Evolutionary conservation across 2,113 vertebrate species (phyloP).

Genomic region (Psittacula cyanocephala): DNA sequence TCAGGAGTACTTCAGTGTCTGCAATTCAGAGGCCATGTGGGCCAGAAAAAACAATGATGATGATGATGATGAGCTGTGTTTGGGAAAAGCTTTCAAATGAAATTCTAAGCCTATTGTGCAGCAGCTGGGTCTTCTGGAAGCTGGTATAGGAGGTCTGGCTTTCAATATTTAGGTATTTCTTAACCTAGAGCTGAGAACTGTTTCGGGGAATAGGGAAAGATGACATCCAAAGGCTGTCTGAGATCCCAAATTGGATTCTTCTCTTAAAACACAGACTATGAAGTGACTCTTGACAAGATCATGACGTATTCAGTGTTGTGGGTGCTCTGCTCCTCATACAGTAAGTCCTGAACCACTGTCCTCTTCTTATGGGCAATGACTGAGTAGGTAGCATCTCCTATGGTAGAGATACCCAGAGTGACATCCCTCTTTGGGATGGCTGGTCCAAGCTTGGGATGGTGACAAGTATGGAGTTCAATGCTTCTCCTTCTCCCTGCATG

Average conservation of each 20-base stretch:
- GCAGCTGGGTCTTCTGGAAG: not conserved
- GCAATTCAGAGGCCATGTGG: not conserved
- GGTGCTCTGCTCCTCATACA: not conserved
- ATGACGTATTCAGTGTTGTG: not conserved
- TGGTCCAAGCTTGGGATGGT: conserved; percentile 14
- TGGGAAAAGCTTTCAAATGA: not conserved
- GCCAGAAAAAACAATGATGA: not conserved
- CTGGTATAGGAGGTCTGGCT: not conserved
- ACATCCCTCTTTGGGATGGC: conserved; percentile 38
- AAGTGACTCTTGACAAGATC: not conserved
- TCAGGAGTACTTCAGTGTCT: not conserved
- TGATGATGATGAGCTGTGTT: not conserved
- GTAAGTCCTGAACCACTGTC: conserved; percentile 15
- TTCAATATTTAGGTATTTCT: not conserved
- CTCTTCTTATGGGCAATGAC: conserved; percentile 15
- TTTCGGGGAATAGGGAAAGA: not conserved
- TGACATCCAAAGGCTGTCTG: not conserved
- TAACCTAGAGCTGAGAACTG: not conserved
- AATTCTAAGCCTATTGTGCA: not conserved
- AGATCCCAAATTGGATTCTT: not conserved
- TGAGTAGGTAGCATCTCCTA: not conserved
- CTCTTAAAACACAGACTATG: not conserved
- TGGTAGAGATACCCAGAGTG: not conserved
- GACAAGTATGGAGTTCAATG: conserved; percentile 3
- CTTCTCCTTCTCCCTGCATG: conserved; percentile 59